A percentile compares a stretch with the other conserved stretches of the same genome.
Conservation (phyloP, 2,113 vertebrate genomes). For the Zingel zingel region DNA sequence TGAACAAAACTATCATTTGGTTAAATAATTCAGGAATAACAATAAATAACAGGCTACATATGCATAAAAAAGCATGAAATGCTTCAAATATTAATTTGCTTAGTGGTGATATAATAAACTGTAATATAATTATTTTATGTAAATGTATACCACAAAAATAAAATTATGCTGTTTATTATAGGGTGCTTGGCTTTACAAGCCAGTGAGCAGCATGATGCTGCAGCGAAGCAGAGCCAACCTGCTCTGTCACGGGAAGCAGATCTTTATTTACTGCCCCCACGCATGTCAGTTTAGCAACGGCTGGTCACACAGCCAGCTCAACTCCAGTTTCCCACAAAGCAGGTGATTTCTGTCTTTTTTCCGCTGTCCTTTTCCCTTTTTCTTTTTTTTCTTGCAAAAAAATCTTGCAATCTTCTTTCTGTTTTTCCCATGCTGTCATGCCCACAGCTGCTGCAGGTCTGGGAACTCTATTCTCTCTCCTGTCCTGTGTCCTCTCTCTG, state of each 20-base stretch:
- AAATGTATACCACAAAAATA: neutral
- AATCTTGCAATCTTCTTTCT: neutral
- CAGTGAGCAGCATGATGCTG: constrained; percentile 9
- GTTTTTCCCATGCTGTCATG: constrained; percentile 64
- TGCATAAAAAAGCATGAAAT: neutral
- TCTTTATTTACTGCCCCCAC: constrained; percentile 63
- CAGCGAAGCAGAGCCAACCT: constrained; percentile 41
- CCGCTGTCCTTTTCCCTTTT: neutral
- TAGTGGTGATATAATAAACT: neutral
- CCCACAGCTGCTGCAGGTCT: constrained; percentile 64
- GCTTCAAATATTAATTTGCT: neutral
- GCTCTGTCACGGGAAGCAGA: constrained; percentile 63
- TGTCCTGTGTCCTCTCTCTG: constrained; percentile 9
- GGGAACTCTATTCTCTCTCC: constrained; percentile 38
- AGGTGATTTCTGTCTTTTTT: neutral
- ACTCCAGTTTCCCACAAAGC: constrained; percentile 61
- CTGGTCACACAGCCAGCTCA: constrained; percentile 40
- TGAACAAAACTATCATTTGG: neutral
- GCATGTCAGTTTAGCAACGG: constrained; percentile 38
- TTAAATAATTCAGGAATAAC: neutral
- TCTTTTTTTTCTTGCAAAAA: constrained; percentile 5
- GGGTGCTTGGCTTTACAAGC: neutral
- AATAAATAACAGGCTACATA: neutral
- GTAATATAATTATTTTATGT: neutral
- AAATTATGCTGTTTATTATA: neutral